Conservation (phyloP, 2,113 vertebrate genomes). For the Passer domesticus region DNA sequence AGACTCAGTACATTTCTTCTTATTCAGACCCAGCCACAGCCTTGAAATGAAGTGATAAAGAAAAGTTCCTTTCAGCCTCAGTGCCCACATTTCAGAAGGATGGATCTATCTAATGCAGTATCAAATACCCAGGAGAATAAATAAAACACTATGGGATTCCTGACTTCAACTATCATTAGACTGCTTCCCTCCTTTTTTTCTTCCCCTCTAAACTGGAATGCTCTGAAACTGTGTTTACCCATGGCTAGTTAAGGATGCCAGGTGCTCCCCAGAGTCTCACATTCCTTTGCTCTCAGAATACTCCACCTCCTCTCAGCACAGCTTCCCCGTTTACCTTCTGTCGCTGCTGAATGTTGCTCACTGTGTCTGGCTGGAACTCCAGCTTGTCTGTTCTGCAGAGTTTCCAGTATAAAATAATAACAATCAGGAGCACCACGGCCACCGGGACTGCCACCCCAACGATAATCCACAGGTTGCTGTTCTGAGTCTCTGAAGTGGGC, state of each 20-base stretch:
- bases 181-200: not conserved
- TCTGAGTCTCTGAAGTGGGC: constrained; percentile 79
- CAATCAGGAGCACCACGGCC: constrained; percentile 87
- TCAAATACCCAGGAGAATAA: not conserved
- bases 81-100: not conserved
- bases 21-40: not conserved
- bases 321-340: constrained; percentile 85
- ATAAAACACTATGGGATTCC: not conserved
- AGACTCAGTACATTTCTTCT: not conserved
- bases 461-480: constrained; percentile 90
- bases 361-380: constrained; percentile 94
- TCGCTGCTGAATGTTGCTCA: constrained; percentile 91
- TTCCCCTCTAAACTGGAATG: not conserved
- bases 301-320: not conserved
- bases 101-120: not conserved
- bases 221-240: not conserved
- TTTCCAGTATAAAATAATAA: constrained; percentile 96
- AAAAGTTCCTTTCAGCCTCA: not conserved
- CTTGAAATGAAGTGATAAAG: constrained; percentile 35
- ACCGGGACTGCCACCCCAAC: constrained; percentile 91
- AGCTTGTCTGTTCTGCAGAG: constrained; percentile 95
- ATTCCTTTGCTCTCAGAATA: not conserved
- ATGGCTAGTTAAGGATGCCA: not conserved
- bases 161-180: not conserved
- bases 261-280: not conserved